Evolutionary conservation across 2,113 vertebrate species (phyloP).

Genomic region (Hippocampus zosterae): DNA sequence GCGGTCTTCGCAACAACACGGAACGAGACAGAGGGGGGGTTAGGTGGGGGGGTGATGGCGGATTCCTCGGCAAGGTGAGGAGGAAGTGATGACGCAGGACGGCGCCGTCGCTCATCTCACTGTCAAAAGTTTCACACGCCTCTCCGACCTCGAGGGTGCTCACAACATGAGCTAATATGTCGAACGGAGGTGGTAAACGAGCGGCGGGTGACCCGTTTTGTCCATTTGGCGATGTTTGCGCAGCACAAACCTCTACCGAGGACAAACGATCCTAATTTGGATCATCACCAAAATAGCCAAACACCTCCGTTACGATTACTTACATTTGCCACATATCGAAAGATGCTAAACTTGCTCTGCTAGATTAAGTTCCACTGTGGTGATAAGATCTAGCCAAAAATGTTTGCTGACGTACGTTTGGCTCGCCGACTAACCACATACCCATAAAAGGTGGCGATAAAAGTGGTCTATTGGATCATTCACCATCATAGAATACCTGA

Average conservation of each 20-base stretch:
- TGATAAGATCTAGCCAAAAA: not conserved
- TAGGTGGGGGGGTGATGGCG: constrained; percentile 2
- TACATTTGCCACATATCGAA: not conserved
- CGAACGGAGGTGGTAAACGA: not conserved
- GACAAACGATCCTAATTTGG: not conserved
- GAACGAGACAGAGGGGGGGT: constrained; percentile 14
- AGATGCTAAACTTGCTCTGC: not conserved
- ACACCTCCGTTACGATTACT: not conserved
- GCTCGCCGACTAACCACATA: no score
- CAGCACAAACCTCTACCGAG: not conserved
- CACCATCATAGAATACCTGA: not conserved
- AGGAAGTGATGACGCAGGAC: constrained; percentile 68
- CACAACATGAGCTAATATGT: constrained; percentile 16
- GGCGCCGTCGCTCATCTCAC: constrained; percentile 42
- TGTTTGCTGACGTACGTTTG: not conserved
- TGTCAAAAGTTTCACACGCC: constrained; percentile 57
- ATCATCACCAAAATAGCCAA: not conserved
- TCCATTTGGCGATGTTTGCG: not conserved
- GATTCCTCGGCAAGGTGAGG: constrained; percentile 58
- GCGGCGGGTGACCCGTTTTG: not conserved
- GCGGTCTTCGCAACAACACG: constrained; percentile 48
- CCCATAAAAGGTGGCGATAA: no score
- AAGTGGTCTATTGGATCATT: no score
- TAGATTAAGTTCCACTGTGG: not conserved
- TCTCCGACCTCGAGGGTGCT: constrained; percentile 35